Base-by-base conservation (phyloP, 53 echinoderm and acorn worm species). In the Astropecten irregularis region DNA sequence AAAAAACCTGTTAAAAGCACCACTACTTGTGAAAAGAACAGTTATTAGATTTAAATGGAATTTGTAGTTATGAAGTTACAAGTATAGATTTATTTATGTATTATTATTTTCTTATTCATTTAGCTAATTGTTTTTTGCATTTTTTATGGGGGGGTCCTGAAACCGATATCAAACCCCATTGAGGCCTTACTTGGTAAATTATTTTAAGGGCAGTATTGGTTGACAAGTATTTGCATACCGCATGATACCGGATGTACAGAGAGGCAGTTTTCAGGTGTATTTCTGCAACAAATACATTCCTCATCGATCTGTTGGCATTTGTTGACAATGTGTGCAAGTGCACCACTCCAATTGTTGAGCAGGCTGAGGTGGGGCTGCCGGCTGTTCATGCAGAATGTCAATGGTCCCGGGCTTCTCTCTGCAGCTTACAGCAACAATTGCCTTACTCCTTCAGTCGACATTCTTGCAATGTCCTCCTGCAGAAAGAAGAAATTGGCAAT, bases 231-330 rank as follows among this genome's bases (percentile, higher is more conserved):
- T 8, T 42, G 11, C n/a, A 42, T 11, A 42, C 6, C 42, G 11
- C 6, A 42, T 54, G 19, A 16, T 38, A 35, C 37, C n/a, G 67
- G 37, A 66, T 66, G 67, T 20, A 66, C 23, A 66, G 42, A 66
- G 36, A 66, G 67, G 67, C 67, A 66, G 67, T 66, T 66, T 39
- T 66, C 67, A 39, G 67, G 67, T n/a, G 67, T 66, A 23, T 66
- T 66, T 23, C 42, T 20, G n/a, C 67, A 61, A 28, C 61, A 61
- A 28, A 61, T 61, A 30, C 61, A 61, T 61, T 61, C 31, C 27
- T 61, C n/a, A n/a, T n/a, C n/a, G 33, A 39, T 66, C 42, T 66
- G 67, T 66, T 65, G 65, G 65, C 65, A 65, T 65, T 65, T 65
- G 65, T 32, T 33, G 65, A 20, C 65, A 65, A 20, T 65, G 31